Percentiles rank a stretch among this genome's conserved stretches.
Evolutionary conservation across 2,797 vertebrate species (phyloP).

Genomic region (Odontamblyopus lacepedii): DNA sequence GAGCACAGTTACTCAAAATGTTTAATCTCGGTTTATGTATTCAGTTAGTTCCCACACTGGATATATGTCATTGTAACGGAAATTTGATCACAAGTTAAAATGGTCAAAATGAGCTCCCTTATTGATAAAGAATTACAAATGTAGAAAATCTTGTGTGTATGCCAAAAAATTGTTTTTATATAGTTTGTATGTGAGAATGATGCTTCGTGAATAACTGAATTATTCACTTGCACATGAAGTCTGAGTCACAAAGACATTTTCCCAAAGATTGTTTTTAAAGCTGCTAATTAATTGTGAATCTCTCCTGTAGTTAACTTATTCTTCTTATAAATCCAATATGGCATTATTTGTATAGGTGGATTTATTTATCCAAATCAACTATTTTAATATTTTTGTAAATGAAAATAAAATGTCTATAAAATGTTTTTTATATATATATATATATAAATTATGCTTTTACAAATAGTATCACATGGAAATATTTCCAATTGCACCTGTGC

Average conservation of each 20-base stretch:
- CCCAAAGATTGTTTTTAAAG: neutral
- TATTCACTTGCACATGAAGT: neutral
- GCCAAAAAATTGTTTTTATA: neutral
- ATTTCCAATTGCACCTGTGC: too few species aligned
- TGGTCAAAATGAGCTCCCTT: neutral
- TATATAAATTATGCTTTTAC: neutral
- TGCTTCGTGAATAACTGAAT: neutral
- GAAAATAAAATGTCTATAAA: neutral
- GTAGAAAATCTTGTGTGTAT: neutral
- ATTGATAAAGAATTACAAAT: neutral
- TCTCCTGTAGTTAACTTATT: neutral
- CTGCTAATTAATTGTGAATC: neutral
- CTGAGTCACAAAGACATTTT: neutral
- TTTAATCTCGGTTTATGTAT: too few species aligned
- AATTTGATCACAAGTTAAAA: neutral
- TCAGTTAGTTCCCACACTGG: too few species aligned
- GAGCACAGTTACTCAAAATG: too few species aligned
- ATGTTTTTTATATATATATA: too few species aligned
- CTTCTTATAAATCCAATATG: neutral
- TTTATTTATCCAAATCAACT: neutral
- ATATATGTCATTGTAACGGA: neutral
- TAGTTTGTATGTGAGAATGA: neutral
- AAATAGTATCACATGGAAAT: too few species aligned
- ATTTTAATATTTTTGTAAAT: slow-evolving; percentile 13
- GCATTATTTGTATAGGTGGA: neutral